Percentiles rank a stretch among this genome's conserved stretches.
Evolutionary conservation across 2,113 vertebrate species (phyloP).

Genomic region (Trachemys scripta): DNA sequence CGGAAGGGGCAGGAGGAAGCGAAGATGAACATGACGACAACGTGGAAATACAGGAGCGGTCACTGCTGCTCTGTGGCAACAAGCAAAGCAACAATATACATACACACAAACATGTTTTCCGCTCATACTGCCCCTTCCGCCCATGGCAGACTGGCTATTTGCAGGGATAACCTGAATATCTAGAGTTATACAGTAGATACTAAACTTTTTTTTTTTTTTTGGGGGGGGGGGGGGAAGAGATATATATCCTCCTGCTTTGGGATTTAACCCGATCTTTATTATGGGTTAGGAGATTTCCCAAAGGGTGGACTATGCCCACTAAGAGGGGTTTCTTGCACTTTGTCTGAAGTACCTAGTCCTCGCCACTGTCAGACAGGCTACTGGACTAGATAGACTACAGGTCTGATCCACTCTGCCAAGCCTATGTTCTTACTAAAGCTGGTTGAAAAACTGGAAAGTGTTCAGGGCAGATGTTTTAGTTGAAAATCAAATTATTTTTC

Average conservation of each 20-base stretch:
- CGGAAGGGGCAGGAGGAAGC: background rate
- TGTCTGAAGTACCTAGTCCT: too few species aligned
- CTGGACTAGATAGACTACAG: too few species aligned
- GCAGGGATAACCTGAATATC: background rate
- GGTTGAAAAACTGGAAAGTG: too few species aligned
- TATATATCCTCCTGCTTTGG: background rate
- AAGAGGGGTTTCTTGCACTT: too few species aligned
- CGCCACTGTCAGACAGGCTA: too few species aligned
- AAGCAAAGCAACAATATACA: background rate
- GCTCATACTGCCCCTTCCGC: background rate
- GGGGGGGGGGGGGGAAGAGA: background rate
- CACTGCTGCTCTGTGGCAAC: background rate
- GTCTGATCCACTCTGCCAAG: too few species aligned
- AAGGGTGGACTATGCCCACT: too few species aligned
- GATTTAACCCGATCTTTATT: background rate
- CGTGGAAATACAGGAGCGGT: background rate
- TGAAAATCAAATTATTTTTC: too few species aligned
- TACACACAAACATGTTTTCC: background rate
- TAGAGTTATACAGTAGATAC: conserved; percentile 12
- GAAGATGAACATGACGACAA: background rate
- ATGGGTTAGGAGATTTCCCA: too few species aligned
- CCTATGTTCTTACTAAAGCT: too few species aligned
- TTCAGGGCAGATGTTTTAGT: too few species aligned
- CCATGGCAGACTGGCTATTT: background rate
- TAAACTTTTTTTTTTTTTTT: background rate